These are phyloP conservation scores for Pogonus chalceus DNA, from an alignment of 1,140 invertebrate species.

Conservation along the genomic window DNA sequence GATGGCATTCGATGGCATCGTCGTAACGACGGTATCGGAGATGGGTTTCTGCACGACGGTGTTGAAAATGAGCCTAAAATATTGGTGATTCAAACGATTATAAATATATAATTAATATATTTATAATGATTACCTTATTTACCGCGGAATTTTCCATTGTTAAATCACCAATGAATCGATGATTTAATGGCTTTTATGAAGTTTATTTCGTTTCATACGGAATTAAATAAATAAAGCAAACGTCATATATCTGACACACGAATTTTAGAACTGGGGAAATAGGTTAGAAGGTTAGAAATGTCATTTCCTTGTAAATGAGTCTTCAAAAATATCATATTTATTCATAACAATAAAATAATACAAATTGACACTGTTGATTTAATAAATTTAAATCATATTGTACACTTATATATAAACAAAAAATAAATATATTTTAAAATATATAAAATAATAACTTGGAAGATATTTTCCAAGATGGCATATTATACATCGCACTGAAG, in stretches of 20 bases:
- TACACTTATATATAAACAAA: neutral
- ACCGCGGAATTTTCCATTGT: constrained; percentile 20
- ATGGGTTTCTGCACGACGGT: constrained; percentile 49
- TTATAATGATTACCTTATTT: constrained; percentile 15
- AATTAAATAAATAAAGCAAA: neutral
- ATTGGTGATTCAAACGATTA: neutral
- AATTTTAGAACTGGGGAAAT: neutral
- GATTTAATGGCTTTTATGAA: neutral
- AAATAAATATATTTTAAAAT: neutral
- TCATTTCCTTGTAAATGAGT: neutral
- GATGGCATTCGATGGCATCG: constrained; percentile 52
- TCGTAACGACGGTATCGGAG: constrained; percentile 46
- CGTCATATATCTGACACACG: neutral
- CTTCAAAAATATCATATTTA: neutral
- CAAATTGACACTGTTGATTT: neutral
- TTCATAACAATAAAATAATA: neutral
- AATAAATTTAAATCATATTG: neutral
- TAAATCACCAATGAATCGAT: no score
- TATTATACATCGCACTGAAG: neutral
- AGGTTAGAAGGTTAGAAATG: neutral
- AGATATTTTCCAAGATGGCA: no score
- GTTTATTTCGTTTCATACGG: neutral
- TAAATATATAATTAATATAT: neutral
- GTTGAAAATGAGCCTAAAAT: constrained; percentile 51
- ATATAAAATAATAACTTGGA: no score